Conservation (phyloP, 1,140 invertebrate genomes). For the Ditylenchus dipsaci region DNA sequence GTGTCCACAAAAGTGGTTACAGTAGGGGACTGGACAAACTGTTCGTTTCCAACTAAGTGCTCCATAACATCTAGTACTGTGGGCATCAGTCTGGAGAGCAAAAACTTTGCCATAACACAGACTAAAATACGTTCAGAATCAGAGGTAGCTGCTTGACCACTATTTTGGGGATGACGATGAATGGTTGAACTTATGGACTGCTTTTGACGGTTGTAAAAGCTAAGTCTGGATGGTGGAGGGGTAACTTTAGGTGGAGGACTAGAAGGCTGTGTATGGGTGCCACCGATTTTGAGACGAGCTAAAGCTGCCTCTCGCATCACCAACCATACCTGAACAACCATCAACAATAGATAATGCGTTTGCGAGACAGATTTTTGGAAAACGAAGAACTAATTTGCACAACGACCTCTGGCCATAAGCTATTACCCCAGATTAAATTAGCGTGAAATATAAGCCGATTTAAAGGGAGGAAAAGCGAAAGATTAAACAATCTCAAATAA, state of each 20-base stretch:
- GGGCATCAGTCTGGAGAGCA: conserved; percentile 39
- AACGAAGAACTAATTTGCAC: too few relatives aligned
- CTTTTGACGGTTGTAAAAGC: too few relatives aligned
- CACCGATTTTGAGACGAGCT: conserved; percentile 31
- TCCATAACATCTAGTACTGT: conserved; percentile 39
- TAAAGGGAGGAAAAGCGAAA: background rate
- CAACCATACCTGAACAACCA: conserved; percentile 22
- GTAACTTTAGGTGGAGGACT: background rate
- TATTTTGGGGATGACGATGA: too few relatives aligned
- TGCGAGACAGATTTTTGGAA: too few relatives aligned
- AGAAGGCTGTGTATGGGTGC: background rate
- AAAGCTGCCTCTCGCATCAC: conserved; percentile 34
- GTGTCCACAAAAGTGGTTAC: conserved; percentile 39
- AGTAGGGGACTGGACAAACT: conserved; percentile 19
- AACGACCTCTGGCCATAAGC: too few relatives aligned
- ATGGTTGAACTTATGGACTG: too few relatives aligned
- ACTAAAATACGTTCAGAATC: conserved; percentile 42
- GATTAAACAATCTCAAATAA: background rate
- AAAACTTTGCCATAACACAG: conserved; percentile 42
- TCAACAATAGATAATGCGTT: too few relatives aligned
- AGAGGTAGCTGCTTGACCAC: too few relatives aligned
- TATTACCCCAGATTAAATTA: background rate
- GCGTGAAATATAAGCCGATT: background rate
- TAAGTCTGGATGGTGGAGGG: too few relatives aligned
- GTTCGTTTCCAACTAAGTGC: conserved; percentile 30